phyloP scores from a whole-genome alignment of 2,888 invertebrate genomes.

The Lasioglossum marginatum region DNA sequence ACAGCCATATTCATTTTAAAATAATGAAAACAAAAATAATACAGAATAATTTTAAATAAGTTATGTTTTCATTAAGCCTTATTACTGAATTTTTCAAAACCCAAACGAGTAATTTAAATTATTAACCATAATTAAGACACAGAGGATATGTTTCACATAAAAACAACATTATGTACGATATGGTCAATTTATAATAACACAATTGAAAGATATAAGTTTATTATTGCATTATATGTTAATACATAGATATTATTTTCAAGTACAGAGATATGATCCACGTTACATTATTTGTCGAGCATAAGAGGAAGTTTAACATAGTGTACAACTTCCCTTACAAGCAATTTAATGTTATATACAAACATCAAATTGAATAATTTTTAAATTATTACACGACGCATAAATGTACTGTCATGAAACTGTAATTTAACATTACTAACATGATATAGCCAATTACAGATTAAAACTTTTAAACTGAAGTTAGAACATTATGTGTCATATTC shows the following conservation, averaged over 20 bases:
- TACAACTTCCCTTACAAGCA: conserved; percentile 21
- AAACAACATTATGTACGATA: not conserved
- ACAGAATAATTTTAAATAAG: conserved; percentile 21
- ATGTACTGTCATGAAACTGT: conserved; percentile 20
- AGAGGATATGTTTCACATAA: not conserved
- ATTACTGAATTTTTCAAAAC: not conserved
- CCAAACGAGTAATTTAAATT: not conserved
- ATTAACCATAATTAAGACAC: not conserved
- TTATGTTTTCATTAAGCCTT: conserved; percentile 16
- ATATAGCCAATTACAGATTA: conserved; percentile 12
- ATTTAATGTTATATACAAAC: conserved; percentile 38
- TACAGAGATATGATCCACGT: conserved; percentile 48
- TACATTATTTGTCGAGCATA: conserved; percentile 40
- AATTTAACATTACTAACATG: conserved; percentile 28
- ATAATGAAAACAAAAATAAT: conserved; percentile 41
- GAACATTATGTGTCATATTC: not conserved
- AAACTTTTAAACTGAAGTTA: conserved; percentile 4
- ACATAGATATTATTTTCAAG: conserved; percentile 51
- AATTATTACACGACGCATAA: conserved; percentile 14
- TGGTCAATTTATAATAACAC: conserved; percentile 13
- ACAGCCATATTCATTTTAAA: conserved; percentile 34
- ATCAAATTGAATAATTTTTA: conserved; percentile 35
- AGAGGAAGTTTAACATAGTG: conserved; percentile 34
- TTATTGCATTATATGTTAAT: conserved; percentile 52
- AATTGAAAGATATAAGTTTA: conserved; percentile 43